These are phyloP conservation scores for Drosophila buzzatii DNA, from an alignment of 2,888 invertebrate species.

Conservation along the genomic window DNA sequence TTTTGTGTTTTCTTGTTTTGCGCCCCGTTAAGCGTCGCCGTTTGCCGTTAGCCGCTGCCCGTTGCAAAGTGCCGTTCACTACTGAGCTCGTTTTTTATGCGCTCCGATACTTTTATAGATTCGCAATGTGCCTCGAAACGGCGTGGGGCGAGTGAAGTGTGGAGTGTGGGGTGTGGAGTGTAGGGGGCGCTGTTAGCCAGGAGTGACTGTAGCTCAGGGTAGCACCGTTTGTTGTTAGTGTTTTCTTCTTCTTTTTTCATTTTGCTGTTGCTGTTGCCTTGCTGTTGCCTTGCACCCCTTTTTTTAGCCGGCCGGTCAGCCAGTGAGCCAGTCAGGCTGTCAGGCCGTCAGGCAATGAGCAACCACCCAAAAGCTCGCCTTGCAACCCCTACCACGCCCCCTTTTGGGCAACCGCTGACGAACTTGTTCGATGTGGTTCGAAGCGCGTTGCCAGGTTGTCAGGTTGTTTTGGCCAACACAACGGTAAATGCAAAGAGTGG, in stretches of 20 bases:
- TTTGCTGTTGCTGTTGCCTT: conserved; percentile 17
- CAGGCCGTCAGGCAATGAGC: conserved; percentile 28
- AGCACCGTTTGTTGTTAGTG: conserved; percentile 40
- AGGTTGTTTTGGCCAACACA: conserved; percentile 48
- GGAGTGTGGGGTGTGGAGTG: background rate
- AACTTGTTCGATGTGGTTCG: conserved; percentile 73
- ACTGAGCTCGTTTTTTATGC: conserved; percentile 85
- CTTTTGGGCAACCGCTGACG: conserved; percentile 51
- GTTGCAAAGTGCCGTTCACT: conserved; percentile 84
- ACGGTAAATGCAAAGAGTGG: conserved; percentile 53
- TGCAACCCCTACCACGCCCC: conserved; percentile 21
- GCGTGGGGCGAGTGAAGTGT: background rate
- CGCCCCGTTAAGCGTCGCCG: conserved; percentile 22
- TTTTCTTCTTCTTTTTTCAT: conserved; percentile 27
- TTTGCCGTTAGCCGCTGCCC: conserved; percentile 39
- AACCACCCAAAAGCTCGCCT: conserved; percentile 44
- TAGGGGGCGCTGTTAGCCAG: conserved; percentile 25
- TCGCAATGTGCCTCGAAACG: conserved; percentile 76
- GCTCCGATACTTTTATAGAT: conserved; percentile 85
- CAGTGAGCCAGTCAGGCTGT: conserved; percentile 46
- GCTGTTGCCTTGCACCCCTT: conserved; percentile 38
- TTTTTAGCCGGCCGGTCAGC: conserved; percentile 73
- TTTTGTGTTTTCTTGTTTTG: background rate
- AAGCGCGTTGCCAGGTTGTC: conserved; percentile 72
- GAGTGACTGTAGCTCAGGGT: conserved; percentile 36